Percentiles rank a stretch among this genome's conserved stretches.
phyloP scores from a whole-genome alignment of 2,113 vertebrate species.

The Mormyrus iriodes region DNA sequence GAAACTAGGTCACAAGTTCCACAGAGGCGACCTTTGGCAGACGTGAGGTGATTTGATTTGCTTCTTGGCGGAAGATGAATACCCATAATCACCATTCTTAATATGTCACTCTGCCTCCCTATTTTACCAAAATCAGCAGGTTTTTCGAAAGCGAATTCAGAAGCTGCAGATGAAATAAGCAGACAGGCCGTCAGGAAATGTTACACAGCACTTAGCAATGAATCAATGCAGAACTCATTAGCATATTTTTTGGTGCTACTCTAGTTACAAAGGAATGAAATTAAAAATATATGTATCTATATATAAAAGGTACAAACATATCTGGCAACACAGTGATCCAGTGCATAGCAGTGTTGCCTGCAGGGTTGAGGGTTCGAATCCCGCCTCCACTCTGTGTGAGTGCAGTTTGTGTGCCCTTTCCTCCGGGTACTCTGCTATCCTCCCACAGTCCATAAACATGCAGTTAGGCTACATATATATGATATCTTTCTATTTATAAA shows the following conservation, averaged over 20 bases:
- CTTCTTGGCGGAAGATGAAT: background rate
- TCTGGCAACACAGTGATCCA: background rate
- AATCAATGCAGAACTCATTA: background rate
- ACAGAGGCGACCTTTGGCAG: background rate
- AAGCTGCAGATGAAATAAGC: background rate
- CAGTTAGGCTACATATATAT: background rate
- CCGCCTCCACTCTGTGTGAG: background rate
- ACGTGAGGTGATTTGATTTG: background rate
- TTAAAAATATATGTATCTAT: background rate
- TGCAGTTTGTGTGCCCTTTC: background rate
- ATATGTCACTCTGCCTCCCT: background rate
- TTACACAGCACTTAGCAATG: background rate
- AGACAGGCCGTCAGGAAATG: background rate
- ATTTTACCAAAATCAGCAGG: background rate
- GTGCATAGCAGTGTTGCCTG: background rate
- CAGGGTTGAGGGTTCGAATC: background rate
- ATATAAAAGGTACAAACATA: too few species aligned
- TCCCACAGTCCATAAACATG: background rate
- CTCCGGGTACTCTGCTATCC: background rate
- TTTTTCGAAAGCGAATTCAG: background rate
- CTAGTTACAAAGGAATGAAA: background rate
- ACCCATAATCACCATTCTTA: background rate
- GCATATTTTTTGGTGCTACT: background rate
- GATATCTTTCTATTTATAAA: conserved; percentile 4
- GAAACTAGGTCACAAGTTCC: background rate